phyloP scores from a whole-genome alignment of 2,797 vertebrate species.

The Acanthopagrus latus region DNA sequence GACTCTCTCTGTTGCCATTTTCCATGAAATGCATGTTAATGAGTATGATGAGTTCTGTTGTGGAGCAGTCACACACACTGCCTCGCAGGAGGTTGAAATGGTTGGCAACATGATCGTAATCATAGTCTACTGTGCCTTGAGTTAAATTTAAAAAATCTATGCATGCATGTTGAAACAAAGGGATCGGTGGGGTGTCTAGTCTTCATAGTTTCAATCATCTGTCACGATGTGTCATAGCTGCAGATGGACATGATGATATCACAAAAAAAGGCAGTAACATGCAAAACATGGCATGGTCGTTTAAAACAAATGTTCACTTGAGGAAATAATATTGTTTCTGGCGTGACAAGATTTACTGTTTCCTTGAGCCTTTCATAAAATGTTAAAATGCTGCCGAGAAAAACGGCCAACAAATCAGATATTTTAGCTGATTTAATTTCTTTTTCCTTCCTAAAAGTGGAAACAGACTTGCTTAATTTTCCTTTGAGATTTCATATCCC shows the following conservation, averaged over 20 bases:
- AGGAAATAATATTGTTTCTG: neutral
- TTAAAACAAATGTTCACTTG: neutral
- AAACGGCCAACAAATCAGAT: neutral
- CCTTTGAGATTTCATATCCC: too few relatives aligned
- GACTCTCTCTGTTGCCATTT: neutral
- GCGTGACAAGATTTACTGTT: neutral
- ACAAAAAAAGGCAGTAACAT: neutral
- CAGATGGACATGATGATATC: neutral
- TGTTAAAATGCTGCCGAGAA: neutral
- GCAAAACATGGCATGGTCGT: neutral
- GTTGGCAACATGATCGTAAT: neutral
- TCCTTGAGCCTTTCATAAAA: neutral
- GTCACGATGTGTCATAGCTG: neutral
- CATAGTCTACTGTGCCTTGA: neutral
- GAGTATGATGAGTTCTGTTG: neutral
- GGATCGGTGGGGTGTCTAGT: neutral
- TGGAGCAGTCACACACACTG: neutral
- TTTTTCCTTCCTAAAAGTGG: neutral
- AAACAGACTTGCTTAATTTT: too few relatives aligned
- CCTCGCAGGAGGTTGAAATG: neutral
- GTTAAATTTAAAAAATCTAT: neutral
- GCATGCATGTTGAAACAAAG: neutral
- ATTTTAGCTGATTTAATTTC: neutral
- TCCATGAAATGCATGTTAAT: conserved; percentile 1
- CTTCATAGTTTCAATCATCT: neutral